These are phyloP conservation scores for Varanus komodoensis DNA, from an alignment of 2,113 vertebrate genomes.

Conservation along the genomic window DNA sequence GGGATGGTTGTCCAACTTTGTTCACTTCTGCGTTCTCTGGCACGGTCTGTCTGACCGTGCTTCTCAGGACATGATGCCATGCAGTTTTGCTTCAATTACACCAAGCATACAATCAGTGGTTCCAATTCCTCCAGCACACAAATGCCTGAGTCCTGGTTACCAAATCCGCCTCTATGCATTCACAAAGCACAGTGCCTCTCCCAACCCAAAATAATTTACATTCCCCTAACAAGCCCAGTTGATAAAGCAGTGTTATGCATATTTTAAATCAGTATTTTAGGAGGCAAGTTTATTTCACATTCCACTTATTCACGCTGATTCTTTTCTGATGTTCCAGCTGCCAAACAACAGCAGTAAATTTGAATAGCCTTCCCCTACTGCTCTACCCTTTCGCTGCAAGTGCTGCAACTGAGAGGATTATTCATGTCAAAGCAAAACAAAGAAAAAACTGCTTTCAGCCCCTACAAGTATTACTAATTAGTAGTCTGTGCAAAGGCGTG, in stretches of 20 bases:
- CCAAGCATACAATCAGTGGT: background rate
- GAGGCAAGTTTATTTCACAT: conserved; percentile 73
- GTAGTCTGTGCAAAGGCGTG: conserved; percentile 30
- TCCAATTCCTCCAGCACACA: background rate
- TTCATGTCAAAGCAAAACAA: conserved; percentile 76
- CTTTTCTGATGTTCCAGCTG: conserved; percentile 65
- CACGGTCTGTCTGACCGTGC: background rate
- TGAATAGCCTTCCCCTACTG: conserved; percentile 68
- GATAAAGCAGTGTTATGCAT: background rate
- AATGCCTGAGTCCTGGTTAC: background rate
- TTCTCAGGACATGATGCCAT: background rate
- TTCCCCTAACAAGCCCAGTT: background rate
- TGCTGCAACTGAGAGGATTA: conserved; percentile 69
- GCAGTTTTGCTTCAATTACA: background rate
- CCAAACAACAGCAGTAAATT: conserved; percentile 64
- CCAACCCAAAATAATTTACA: conserved; percentile 2
- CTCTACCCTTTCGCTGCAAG: conserved; percentile 68
- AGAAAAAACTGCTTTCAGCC: conserved; percentile 71
- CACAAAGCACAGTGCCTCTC: rapidly evolving
- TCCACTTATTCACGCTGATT: conserved; percentile 69
- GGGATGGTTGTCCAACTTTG: background rate
- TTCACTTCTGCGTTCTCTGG: background rate
- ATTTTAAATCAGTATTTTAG: conserved; percentile 68
- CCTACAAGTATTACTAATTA: conserved; percentile 64
- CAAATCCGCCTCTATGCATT: rapidly evolving